Evolutionary conservation across 2,113 vertebrate species (phyloP), one percentile per base, ranked within the genome.

Genomic region (Galeopterus variegatus): DNA sequence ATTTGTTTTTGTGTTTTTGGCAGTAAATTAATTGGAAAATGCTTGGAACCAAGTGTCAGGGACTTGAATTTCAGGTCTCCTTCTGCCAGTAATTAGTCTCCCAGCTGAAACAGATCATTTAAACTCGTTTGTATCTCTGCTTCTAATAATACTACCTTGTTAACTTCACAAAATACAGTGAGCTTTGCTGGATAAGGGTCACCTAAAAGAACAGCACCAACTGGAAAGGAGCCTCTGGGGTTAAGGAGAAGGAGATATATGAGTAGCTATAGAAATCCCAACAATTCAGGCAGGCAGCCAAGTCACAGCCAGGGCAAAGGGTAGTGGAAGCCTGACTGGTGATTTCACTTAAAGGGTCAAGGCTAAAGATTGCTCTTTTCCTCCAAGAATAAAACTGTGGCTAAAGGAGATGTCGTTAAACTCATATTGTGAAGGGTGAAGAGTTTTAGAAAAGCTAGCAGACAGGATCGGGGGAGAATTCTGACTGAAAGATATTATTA

Each of bases 341-440:
- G 31, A 95, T 94, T 94, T 88, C 72, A 94, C 84, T 85, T 73
- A 56, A 50, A 88, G 23, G 41, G 60, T 88, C 48, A 52, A 65
- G 85, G 62, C 92, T 88, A 94, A 93, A 56, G n/a, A 85, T 52
- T 26, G 1, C 24, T 90, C 24, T 36, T 91, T 94, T 95, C 82
- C 70, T 94, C 60, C 31, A 73, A 85, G 60, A 93, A 86, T 88
- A 85, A 95, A 97, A 82, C 19, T 58, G 60, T 80, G 28, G 48
- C 80, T 82, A 73, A 92, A 88, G 65, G 77, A 84, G 54, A 92
- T 77, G 54, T 21, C 15, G 54, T 94, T 92, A 82, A 75, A 89
- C n/a, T 82, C 28, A 62, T 70, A 62, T 14, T 28, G 52, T 45
- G 41, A 89, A 92, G 26, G 33, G n/a, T 75, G 89, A 89, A 50